phyloP scores from a whole-genome alignment of 2,797 vertebrate genomes.

The Eulemur mongoz region DNA sequence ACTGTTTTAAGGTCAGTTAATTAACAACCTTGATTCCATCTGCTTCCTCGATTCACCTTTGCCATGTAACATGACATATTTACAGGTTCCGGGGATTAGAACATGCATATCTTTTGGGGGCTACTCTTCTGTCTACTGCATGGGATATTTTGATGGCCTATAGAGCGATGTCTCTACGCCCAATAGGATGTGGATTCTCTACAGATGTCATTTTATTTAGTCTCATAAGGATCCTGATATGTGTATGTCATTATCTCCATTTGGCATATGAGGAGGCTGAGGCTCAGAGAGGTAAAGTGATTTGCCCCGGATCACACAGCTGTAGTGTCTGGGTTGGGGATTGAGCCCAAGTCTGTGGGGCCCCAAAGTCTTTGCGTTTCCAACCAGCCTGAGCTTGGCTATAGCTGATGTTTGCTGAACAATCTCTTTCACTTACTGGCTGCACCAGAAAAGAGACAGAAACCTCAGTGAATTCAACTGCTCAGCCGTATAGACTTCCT shows the following conservation, averaged over 20 bases:
- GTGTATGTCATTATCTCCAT: not conserved
- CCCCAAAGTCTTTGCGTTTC: not conserved
- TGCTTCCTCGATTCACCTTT: not conserved
- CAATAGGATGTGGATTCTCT: not conserved
- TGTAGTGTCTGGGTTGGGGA: accelerated
- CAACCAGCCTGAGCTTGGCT: not conserved
- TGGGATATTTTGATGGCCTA: no score
- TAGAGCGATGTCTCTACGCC: not conserved
- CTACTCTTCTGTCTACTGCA: no score
- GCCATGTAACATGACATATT: not conserved
- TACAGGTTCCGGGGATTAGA: not conserved
- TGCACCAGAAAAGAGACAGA: not conserved
- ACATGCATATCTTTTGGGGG: not conserved
- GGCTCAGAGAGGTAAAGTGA: not conserved
- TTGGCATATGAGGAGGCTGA: not conserved
- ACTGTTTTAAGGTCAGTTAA: not conserved
- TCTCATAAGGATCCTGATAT: not conserved
- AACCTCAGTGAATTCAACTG: not conserved
- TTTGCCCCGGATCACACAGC: not conserved
- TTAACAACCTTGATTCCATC: not conserved
- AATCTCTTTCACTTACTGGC: not conserved
- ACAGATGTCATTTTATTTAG: not conserved
- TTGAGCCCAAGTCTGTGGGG: not conserved
- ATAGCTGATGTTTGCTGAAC: accelerated
- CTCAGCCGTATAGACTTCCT: accelerated